Conservation (phyloP, 2,888 invertebrate species). For the Meghimatium bilineatum region DNA sequence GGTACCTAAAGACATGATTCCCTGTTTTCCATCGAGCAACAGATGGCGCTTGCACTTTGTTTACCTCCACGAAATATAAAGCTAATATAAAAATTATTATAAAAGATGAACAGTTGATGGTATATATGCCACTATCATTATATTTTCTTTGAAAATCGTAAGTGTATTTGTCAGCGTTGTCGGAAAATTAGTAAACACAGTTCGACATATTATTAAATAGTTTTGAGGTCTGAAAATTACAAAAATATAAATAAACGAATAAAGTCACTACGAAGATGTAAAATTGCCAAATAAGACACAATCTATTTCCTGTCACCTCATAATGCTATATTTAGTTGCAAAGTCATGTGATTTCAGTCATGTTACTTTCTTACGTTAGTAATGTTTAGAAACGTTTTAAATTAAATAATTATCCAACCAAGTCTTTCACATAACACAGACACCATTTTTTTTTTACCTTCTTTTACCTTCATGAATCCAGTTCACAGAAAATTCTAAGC, state of each 20-base stretch:
- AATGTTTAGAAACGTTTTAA: too few species aligned
- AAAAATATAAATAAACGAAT: not conserved
- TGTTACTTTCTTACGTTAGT: constrained; percentile 6
- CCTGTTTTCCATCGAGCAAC: constrained; percentile 28
- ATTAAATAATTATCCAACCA: too few species aligned
- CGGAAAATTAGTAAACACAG: not conserved
- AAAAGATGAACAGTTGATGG: not conserved
- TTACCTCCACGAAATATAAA: constrained; percentile 37
- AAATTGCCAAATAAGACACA: not conserved
- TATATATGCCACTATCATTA: not conserved
- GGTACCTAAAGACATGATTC: constrained; percentile 1
- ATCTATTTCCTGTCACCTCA: constrained; percentile 25
- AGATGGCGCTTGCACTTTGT: constrained; percentile 43
- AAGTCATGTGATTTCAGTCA: constrained; percentile 25
- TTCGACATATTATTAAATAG: not conserved
- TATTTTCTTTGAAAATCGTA: not conserved
- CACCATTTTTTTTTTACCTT: too few species aligned
- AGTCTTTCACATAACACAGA: too few species aligned
- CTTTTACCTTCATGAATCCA: too few species aligned
- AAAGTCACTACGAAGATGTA: not conserved
- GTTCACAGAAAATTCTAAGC: too few species aligned
- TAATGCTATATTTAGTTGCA: constrained; percentile 20
- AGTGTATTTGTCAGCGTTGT: not conserved
- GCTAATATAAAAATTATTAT: constrained; percentile 3
- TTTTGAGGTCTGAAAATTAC: not conserved